Evolutionary conservation across 2,797 vertebrate species (phyloP).

Genomic region (Salarias fasciatus): DNA sequence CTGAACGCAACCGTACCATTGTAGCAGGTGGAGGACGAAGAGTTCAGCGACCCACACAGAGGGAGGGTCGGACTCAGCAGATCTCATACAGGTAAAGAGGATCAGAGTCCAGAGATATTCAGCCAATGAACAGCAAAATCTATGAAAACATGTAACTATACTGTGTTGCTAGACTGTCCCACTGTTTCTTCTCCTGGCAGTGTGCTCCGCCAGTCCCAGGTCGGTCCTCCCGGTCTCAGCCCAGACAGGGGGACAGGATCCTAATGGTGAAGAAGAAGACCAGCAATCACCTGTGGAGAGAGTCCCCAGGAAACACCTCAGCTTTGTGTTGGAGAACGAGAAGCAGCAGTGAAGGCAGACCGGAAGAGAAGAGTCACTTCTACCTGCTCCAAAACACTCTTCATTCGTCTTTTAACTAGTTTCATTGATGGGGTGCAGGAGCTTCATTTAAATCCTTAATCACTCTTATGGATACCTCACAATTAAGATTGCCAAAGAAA

Average conservation of each 20-base stretch:
- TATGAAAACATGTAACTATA: too few relatives aligned
- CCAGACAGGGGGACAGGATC: slow-evolving; percentile 11
- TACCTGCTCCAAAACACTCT: slow-evolving; percentile 21
- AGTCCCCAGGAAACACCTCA: slow-evolving; percentile 58
- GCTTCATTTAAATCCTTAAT: not conserved
- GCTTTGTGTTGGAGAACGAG: slow-evolving; percentile 66
- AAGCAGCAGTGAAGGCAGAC: slow-evolving; percentile 33
- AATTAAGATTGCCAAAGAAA: slow-evolving; percentile 47
- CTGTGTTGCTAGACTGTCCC: not conserved
- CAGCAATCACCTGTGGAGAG: slow-evolving; percentile 17
- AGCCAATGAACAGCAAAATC: too few relatives aligned
- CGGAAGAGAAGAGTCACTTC: slow-evolving; percentile 11
- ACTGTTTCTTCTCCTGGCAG: slow-evolving; percentile 65
- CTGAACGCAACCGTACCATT: not conserved
- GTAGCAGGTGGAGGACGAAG: slow-evolving; percentile 52
- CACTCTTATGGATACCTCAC: slow-evolving; percentile 23
- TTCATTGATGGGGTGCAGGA: slow-evolving; percentile 15
- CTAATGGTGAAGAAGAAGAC: slow-evolving; percentile 15
- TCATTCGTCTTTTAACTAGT: slow-evolving; percentile 22
- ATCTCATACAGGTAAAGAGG: slow-evolving; percentile 66
- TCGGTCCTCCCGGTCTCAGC: slow-evolving; percentile 34
- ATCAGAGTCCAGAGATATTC: not conserved
- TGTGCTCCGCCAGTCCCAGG: slow-evolving; percentile 73
- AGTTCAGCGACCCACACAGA: slow-evolving; percentile 45
- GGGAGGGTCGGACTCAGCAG: slow-evolving; percentile 63